These are phyloP conservation scores for Phaedon cochleariae DNA, from an alignment of 2,888 invertebrate genomes.

Conservation along the genomic window DNA sequence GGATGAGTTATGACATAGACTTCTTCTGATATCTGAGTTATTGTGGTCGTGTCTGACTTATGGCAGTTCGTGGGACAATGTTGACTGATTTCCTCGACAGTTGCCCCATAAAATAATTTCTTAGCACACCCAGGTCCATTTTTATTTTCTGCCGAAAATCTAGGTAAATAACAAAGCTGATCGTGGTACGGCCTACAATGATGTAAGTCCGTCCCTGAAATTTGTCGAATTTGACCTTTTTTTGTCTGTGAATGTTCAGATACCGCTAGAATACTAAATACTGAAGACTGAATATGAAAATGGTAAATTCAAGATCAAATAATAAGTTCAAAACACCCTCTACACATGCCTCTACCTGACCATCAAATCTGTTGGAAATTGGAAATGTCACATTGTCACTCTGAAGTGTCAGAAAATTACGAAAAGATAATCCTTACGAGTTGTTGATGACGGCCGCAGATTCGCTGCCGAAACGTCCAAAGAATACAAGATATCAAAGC, in stretches of 20 bases:
- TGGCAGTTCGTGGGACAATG: conserved; percentile 36
- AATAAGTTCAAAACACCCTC: no score
- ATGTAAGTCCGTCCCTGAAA: conserved; percentile 11
- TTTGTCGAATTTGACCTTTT: conserved; percentile 7
- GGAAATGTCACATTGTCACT: no score
- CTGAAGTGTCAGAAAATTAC: no score
- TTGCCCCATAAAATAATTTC: conserved; percentile 30
- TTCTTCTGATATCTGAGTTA: conserved; percentile 31
- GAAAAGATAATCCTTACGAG: no score
- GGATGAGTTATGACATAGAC: conserved; percentile 31
- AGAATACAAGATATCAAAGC: no score
- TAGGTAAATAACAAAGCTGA: conserved; percentile 33
- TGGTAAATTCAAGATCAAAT: no score
- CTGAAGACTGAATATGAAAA: no score
- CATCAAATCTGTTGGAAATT: no score
- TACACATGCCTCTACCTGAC: no score
- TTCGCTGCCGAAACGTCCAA: no score
- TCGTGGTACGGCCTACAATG: conserved; percentile 34
- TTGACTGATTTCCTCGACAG: conserved; percentile 31
- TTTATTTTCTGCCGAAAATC: conserved; percentile 30
- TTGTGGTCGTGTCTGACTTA: conserved; percentile 20
- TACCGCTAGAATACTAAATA: background rate
- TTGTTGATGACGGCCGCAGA: no score
- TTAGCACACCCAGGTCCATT: conserved; percentile 34
- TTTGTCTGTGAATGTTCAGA: background rate